Conservation (phyloP, 2,888 invertebrate species). For the Ophion slaviceki region DNA sequence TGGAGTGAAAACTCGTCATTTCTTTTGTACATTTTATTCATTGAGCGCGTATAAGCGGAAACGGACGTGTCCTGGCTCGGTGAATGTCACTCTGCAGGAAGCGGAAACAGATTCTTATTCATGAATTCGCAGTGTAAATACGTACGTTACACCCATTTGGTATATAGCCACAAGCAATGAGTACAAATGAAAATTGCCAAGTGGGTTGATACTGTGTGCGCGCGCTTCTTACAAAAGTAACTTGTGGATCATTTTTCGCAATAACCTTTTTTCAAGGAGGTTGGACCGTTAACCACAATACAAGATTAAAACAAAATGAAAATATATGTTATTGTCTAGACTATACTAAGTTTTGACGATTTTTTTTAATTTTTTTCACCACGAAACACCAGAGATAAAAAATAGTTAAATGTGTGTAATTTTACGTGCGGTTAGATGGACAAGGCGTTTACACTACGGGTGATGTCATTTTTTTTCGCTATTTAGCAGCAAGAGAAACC, state of each 20-base stretch:
- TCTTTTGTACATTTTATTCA: slow-evolving; percentile 61
- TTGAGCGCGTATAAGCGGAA: slow-evolving; percentile 72
- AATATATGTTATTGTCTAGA: no score
- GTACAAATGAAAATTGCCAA: slow-evolving; percentile 58
- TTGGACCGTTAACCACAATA: no score
- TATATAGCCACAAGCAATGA: slow-evolving; percentile 24
- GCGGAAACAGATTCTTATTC: slow-evolving; percentile 70
- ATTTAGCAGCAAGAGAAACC: no score
- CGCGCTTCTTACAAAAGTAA: neutral
- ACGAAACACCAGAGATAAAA: no score
- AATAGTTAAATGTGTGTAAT: no score
- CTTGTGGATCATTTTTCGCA: neutral
- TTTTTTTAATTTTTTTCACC: no score
- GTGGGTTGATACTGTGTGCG: slow-evolving; percentile 15
- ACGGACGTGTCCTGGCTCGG: slow-evolving; percentile 67
- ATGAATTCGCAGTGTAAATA: slow-evolving; percentile 69
- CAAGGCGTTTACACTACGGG: no score
- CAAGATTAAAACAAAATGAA: no score
- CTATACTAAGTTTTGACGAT: no score
- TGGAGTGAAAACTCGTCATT: slow-evolving; percentile 68
- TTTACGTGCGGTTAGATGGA: no score
- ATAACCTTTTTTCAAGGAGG: no score
- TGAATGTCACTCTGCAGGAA: slow-evolving; percentile 73
- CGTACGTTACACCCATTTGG: slow-evolving; percentile 31
- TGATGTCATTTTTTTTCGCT: no score